phyloP scores from a whole-genome alignment of 2,888 invertebrate species.

The Catocala fraxini region DNA sequence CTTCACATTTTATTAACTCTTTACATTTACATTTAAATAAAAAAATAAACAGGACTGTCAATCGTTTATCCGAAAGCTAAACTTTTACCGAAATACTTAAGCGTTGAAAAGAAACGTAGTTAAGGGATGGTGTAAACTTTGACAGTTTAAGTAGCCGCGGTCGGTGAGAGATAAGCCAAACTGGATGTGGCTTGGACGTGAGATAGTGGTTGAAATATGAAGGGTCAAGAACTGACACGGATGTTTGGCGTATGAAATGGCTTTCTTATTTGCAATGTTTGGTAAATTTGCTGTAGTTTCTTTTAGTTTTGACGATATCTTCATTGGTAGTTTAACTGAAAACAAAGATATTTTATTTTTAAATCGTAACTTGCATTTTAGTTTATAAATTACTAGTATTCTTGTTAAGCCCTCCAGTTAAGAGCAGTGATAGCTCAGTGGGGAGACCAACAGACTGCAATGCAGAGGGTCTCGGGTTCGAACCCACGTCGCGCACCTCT shows the following conservation, averaged over 20 bases:
- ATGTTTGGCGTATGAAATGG: slow-evolving; percentile 29
- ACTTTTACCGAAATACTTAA: slow-evolving; percentile 41
- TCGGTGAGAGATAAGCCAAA: slow-evolving; percentile 38
- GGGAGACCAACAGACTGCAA: too few relatives aligned
- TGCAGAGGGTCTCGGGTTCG: too few relatives aligned
- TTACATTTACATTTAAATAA: background rate
- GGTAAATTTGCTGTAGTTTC: background rate
- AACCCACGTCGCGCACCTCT: too few relatives aligned
- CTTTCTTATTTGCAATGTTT: background rate
- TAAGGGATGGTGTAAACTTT: slow-evolving; percentile 56
- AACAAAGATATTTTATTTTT: too few relatives aligned
- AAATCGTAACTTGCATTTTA: too few relatives aligned
- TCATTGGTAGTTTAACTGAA: background rate
- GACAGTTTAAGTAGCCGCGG: slow-evolving; percentile 60
- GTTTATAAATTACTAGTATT: too few relatives aligned
- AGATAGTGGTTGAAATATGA: slow-evolving; percentile 53
- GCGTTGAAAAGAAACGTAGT: slow-evolving; percentile 52
- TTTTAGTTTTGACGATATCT: background rate
- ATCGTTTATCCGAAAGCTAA: slow-evolving; percentile 36
- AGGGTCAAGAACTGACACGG: slow-evolving; percentile 45
- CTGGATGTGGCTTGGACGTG: slow-evolving; percentile 44
- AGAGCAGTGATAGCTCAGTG: too few relatives aligned
- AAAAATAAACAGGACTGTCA: slow-evolving; percentile 23
- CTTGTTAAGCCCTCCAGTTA: too few relatives aligned
- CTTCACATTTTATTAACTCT: background rate